These are phyloP conservation scores for Anisognathus igniventris DNA, from an alignment of 2,797 vertebrate species.

Conservation along the genomic window DNA sequence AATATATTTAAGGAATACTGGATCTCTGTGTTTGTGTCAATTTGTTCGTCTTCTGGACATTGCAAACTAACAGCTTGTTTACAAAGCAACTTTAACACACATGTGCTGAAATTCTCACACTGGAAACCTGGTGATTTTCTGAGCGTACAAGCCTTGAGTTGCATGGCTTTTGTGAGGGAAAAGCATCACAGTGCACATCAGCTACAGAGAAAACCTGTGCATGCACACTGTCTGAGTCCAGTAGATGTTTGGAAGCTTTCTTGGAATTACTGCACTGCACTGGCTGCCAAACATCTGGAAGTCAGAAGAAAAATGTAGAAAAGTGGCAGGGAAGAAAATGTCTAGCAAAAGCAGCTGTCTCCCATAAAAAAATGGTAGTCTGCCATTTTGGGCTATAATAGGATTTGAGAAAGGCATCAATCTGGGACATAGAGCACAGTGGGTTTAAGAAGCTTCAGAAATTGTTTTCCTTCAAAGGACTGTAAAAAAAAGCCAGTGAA, in stretches of 20 bases:
- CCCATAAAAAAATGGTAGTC: not conserved
- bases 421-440: not conserved
- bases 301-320: not conserved
- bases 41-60: not conserved
- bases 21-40: not conserved
- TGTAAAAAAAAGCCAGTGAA: not conserved
- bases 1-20: not conserved
- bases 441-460: not conserved
- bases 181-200: not conserved
- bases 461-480: not conserved
- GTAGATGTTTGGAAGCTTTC: not conserved
- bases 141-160: not conserved
- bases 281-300: constrained; percentile 26
- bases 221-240: not conserved
- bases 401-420: not conserved
- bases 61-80: not conserved
- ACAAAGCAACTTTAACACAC: not conserved
- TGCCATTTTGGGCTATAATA: not conserved
- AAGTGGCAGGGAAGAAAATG: constrained; percentile 3
- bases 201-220: not conserved
- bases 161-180: not conserved
- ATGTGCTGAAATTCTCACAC: not conserved
- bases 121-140: not conserved
- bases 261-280: not conserved
- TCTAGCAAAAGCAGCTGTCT: not conserved